phyloP scores from a whole-genome alignment of 2,888 invertebrate genomes.

The Marasmarcha lunaedactyla region DNA sequence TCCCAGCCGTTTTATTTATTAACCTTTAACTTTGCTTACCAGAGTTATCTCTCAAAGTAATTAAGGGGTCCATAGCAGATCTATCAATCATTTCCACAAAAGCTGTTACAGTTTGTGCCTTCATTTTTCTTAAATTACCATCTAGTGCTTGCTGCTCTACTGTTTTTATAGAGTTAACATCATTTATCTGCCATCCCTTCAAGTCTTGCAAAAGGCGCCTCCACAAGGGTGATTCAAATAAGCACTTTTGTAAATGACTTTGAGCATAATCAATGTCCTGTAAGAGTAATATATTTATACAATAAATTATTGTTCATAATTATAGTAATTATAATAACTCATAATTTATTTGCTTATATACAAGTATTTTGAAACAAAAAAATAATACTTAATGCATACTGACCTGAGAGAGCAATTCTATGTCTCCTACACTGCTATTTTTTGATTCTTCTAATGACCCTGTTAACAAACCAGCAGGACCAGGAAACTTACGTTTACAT shows the following conservation, averaged over 20 bases:
- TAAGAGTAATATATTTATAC: constrained; percentile 10
- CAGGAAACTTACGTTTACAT: constrained; percentile 57
- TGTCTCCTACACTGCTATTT: constrained; percentile 41
- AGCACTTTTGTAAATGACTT: constrained; percentile 30
- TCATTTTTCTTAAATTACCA: constrained; percentile 38
- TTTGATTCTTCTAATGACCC: constrained; percentile 36
- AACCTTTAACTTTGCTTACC: no score
- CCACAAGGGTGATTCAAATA: constrained; percentile 54
- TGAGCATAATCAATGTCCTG: constrained; percentile 54
- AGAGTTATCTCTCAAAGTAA: constrained; percentile 46
- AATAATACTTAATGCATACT: neutral
- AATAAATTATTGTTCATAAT: no score
- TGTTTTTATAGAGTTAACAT: constrained; percentile 40
- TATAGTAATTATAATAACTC: no score
- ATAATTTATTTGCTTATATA: no score
- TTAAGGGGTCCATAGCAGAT: constrained; percentile 48
- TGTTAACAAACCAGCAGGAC: constrained; percentile 53
- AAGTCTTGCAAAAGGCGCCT: constrained; percentile 34
- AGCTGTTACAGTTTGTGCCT: constrained; percentile 46
- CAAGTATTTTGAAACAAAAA: no score
- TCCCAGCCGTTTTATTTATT: no score
- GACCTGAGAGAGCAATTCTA: constrained; percentile 59
- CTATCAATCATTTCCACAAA: constrained; percentile 55
- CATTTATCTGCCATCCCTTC: constrained; percentile 27
- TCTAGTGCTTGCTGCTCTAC: constrained; percentile 45